phyloP scores from a whole-genome alignment of 2,113 vertebrate genomes.

The Xenotilapia leptura region DNA sequence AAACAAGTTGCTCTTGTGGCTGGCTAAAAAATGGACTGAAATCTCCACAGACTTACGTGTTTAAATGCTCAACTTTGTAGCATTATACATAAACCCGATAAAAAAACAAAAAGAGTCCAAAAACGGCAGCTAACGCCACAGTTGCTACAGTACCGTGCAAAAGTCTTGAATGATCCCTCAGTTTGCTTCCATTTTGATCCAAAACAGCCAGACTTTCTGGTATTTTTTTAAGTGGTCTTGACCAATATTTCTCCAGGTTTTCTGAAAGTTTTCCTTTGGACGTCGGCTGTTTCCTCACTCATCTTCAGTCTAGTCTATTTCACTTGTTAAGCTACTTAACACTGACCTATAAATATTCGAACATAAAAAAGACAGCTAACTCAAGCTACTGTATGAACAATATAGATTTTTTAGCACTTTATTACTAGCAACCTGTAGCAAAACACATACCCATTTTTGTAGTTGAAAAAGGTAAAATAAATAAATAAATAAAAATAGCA shows the following conservation, averaged over 20 bases:
- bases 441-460: neutral
- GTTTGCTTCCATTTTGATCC: neutral
- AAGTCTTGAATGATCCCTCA: neutral
- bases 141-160: neutral
- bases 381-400: neutral
- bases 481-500: neutral
- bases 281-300: neutral
- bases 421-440: neutral
- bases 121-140: neutral
- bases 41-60: neutral
- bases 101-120: accelerated
- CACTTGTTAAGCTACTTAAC: neutral
- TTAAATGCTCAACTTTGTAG: neutral
- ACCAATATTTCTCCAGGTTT: neutral
- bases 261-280: neutral
- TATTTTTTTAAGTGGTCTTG: neutral
- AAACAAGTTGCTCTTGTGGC: neutral
- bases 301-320: neutral
- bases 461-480: neutral
- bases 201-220: neutral
- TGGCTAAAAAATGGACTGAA: neutral
- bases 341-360: neutral
- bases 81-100: neutral
- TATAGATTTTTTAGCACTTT: neutral
- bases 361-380: neutral